These are phyloP conservation scores for Morphnarchus princeps DNA, from an alignment of 2,113 vertebrate species.

Conservation along the genomic window DNA sequence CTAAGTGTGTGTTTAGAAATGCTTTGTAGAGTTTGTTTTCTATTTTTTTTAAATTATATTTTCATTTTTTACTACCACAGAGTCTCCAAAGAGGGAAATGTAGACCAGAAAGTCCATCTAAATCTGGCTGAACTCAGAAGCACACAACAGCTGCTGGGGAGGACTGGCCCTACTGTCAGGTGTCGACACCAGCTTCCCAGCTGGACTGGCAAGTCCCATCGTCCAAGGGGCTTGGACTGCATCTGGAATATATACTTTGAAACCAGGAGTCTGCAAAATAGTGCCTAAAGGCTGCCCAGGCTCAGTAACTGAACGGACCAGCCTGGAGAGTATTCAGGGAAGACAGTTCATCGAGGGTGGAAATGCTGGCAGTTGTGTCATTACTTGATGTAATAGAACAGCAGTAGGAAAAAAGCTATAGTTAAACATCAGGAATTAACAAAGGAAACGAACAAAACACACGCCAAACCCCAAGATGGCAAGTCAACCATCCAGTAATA, in stretches of 20 bases:
- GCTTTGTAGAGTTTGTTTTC: neutral
- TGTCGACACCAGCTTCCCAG: neutral
- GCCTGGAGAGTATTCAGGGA: neutral
- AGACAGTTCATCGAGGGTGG: neutral
- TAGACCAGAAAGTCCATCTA: neutral
- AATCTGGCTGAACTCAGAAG: neutral
- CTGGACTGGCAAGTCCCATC: neutral
- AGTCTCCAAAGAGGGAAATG: neutral
- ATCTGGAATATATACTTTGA: neutral
- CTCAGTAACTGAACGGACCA: neutral
- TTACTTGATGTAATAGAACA: neutral
- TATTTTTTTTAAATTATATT: neutral
- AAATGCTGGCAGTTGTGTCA: neutral
- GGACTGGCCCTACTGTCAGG: neutral
- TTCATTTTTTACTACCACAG: neutral
- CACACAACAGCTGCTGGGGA: neutral
- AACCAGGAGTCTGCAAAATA: neutral
- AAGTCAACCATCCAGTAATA: neutral
- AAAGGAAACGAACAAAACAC: neutral
- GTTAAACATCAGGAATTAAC: slow-evolving; percentile 3
- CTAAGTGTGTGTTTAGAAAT: neutral
- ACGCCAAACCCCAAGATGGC: neutral
- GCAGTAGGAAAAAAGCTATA: neutral
- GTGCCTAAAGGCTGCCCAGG: neutral
- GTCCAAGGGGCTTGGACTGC: neutral